These are phyloP conservation scores for Asteroscopus sphinx DNA, from an alignment of 2,888 invertebrate genomes.

Conservation along the genomic window DNA sequence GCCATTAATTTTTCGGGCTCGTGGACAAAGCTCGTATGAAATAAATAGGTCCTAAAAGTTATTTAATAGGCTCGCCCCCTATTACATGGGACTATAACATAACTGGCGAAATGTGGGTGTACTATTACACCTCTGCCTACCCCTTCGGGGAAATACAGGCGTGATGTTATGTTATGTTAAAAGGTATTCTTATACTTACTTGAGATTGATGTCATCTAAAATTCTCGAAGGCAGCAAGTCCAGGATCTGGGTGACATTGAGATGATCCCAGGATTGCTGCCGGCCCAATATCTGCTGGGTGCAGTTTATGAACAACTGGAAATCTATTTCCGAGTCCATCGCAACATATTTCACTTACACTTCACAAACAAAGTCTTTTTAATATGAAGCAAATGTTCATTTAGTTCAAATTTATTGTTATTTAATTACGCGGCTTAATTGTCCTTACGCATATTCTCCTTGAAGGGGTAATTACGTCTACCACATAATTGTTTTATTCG, in stretches of 20 bases:
- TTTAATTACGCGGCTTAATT: neutral
- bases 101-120: no score
- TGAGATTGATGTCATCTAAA: conserved; percentile 80
- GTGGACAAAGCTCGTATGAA: no score
- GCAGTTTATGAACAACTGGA: conserved; percentile 84
- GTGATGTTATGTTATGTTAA: no score
- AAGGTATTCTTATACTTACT: conserved; percentile 83
- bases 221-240: conserved; percentile 79
- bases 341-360: conserved; percentile 63
- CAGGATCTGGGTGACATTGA: conserved; percentile 82
- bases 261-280: conserved; percentile 76
- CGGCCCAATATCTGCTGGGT: conserved; percentile 80
- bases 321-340: conserved; percentile 82
- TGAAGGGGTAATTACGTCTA: no score
- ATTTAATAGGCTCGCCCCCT: no score
- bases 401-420: conserved; percentile 19
- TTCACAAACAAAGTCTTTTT: conserved; percentile 38
- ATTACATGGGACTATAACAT: no score
- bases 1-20: no score
- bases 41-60: no score
- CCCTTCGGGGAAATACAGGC: no score
- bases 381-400: neutral
- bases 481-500: conserved; percentile 9
- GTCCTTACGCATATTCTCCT: no score
- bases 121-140: no score